Conservation (phyloP, 2,797 vertebrate species). For the Sebastes alutus region DNA sequence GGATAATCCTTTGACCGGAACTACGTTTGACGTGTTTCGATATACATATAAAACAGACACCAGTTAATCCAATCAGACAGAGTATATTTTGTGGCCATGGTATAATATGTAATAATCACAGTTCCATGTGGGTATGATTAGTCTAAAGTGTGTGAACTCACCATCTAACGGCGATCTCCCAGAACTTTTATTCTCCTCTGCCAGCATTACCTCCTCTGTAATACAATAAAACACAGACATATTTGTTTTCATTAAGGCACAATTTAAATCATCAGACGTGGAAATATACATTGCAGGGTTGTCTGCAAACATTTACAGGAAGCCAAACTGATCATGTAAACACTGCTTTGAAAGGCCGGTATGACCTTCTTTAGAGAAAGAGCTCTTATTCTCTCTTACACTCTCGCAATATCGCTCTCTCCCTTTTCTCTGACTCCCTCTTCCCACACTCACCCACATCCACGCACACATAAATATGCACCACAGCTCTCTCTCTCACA, state of each 20-base stretch:
- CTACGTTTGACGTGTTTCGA: neutral
- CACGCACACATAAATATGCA: constrained; percentile 52
- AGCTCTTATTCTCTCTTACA: constrained; percentile 54
- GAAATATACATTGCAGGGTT: constrained; percentile 21
- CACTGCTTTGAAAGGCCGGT: constrained; percentile 26
- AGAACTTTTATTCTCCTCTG: constrained; percentile 98
- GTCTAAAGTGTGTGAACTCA: constrained; percentile 74
- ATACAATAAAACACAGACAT: constrained; percentile 39
- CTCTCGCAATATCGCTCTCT: constrained; percentile 25
- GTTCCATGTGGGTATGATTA: neutral
- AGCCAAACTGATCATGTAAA: constrained; percentile 42
- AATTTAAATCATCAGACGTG: constrained; percentile 14
- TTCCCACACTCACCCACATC: constrained; percentile 72
- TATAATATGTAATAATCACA: neutral
- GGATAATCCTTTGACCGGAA: neutral
- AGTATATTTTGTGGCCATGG: neutral
- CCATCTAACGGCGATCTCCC: constrained; percentile 97
- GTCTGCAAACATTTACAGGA: constrained; percentile 48
- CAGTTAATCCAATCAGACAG: neutral
- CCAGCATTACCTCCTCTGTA: constrained; percentile 98
- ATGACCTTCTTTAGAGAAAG: constrained; percentile 61
- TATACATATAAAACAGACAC: neutral
- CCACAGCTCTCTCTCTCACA: constrained; percentile 22
- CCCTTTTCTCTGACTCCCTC: constrained; percentile 34
- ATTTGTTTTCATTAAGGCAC: constrained; percentile 3